These are phyloP conservation scores for Erpobdella octoculata DNA, from an alignment of 2,888 invertebrate genomes.

Conservation along the genomic window DNA sequence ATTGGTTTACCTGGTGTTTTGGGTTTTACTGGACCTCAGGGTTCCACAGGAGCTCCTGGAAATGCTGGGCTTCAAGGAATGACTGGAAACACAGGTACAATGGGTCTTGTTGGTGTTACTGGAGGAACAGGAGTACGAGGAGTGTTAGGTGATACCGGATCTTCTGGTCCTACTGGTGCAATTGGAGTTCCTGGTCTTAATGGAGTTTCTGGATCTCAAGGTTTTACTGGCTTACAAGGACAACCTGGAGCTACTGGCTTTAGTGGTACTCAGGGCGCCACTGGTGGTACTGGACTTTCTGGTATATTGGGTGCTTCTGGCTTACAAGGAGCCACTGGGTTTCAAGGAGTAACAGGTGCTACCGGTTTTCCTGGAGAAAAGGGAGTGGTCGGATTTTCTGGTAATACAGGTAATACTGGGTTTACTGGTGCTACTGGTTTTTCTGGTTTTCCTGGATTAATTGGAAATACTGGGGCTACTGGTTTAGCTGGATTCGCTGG, in stretches of 20 bases:
- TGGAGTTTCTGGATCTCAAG: not conserved
- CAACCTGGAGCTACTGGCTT: constrained; percentile 5
- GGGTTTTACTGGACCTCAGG: constrained; percentile 24
- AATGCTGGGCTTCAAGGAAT: constrained; percentile 20
- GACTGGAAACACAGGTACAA: not conserved
- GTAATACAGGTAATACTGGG: constrained; percentile 5
- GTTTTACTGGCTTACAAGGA: constrained; percentile 4
- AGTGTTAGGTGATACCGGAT: constrained; percentile 11
- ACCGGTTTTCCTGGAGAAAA: not conserved
- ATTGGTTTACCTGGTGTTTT: constrained; percentile 23
- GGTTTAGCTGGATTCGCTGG: constrained; percentile 7
- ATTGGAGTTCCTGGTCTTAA: not conserved
- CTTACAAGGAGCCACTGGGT: not conserved
- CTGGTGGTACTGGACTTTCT: constrained; percentile 19
- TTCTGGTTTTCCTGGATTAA: not conserved
- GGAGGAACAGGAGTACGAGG: constrained; percentile 11
- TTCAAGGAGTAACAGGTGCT: constrained; percentile 4
- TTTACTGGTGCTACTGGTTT: not conserved
- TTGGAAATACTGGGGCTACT: constrained; percentile 1
- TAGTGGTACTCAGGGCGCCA: constrained; percentile 16
- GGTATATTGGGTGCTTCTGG: constrained; percentile 15
- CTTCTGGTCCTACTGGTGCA: not conserved
- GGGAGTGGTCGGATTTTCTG: constrained; percentile 12
- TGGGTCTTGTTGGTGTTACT: not conserved
- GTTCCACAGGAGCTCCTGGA: constrained; percentile 27